Conservation (phyloP, 2,797 vertebrate species). For the Gallirallus australis region DNA sequence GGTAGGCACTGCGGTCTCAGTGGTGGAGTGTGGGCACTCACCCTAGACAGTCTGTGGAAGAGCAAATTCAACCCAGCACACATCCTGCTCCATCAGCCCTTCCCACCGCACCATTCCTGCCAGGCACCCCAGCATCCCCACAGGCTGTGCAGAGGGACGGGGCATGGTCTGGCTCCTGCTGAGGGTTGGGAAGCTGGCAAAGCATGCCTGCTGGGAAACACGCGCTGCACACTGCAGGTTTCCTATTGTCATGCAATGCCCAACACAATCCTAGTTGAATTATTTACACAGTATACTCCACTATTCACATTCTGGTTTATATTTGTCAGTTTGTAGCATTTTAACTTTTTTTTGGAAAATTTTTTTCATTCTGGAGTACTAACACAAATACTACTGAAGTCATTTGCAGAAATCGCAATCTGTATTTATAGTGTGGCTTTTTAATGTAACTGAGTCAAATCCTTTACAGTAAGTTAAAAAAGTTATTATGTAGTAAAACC, state of each 20-base stretch:
- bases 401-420: not conserved
- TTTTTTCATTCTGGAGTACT: not conserved
- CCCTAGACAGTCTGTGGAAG: fast-evolving
- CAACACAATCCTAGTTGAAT: not conserved
- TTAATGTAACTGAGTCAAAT: not conserved
- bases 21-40: fast-evolving
- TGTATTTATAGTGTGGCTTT: not conserved
- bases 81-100: fast-evolving
- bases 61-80: fast-evolving
- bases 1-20: fast-evolving
- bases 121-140: fast-evolving
- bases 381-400: not conserved
- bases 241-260: not conserved
- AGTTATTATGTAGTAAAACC: not conserved
- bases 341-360: not conserved
- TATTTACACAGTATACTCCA: not conserved
- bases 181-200: fast-evolving
- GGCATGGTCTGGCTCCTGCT: fast-evolving
- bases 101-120: fast-evolving
- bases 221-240: fast-evolving
- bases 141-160: fast-evolving
- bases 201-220: fast-evolving
- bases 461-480: not conserved
- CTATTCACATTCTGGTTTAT: not conserved
- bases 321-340: not conserved